Evolutionary conservation across 2,888 invertebrate genomes (phyloP), one percentile per base, ranked within the genome.

Genomic region (Bugula neritina): DNA sequence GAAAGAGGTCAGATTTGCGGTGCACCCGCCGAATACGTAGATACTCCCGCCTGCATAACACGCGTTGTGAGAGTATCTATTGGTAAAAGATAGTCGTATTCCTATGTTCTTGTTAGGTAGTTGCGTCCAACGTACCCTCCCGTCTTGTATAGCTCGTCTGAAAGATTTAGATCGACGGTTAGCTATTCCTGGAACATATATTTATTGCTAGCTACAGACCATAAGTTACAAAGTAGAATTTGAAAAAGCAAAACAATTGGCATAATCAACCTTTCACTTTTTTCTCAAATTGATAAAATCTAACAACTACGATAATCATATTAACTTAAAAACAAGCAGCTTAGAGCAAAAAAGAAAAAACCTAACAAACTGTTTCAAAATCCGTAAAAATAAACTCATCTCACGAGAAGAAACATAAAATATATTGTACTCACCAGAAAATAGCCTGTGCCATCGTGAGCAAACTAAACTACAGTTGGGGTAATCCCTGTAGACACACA

Each of bases 1-100:
- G 81, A 96, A 96, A 21, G 97, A 93, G 27, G 97, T 96, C 79
- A 92, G 91, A 72, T 92, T 91, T 54, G 92, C 91, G 17, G 96
- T 95, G 79, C 95, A 96, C 5, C 97, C 97, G 43, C 97, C 97
- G 87, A 97, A 96, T 69, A 97, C 89, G 81, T 92, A 97, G 92
- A 97, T 74, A 58, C 78, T 79, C 63, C 80, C 80, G 73, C 80
- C 77, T 25, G 71, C 72, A 43, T 73, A 83, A 71, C 92, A 92
- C 54, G 94, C 92, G 73, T 93, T 90, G 87, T 96, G 96, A 0
- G 94, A 94, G 86, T 94, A 94, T 74, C 95, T 88, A 81, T 92
- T 93, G 0, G 93, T 90, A 31, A 95, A 94, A n/a, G 90, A 90
- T 31, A 91, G 90, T 52, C 88, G 85, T 80, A 88, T 70, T 71